Conservation (phyloP, 2,113 vertebrate genomes). For the Crotalus viridis region DNA sequence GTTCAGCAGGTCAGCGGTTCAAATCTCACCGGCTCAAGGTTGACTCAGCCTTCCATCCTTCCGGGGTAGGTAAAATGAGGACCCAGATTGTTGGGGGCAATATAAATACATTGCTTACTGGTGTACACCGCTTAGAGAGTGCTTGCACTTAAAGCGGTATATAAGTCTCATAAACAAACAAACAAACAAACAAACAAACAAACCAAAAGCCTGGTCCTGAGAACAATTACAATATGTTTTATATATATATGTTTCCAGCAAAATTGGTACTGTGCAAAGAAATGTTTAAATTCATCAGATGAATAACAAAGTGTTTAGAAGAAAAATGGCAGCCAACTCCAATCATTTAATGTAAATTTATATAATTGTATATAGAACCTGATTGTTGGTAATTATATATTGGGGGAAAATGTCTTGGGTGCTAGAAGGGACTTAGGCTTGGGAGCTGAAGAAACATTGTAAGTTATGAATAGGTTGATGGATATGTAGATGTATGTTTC, state of each 20-base stretch:
- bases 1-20: too few relatives aligned
- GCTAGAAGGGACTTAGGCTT: neutral
- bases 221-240: neutral
- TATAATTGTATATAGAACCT: neutral
- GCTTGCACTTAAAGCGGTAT: too few relatives aligned
- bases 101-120: too few relatives aligned
- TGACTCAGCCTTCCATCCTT: too few relatives aligned
- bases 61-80: too few relatives aligned
- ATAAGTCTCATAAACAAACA: too few relatives aligned
- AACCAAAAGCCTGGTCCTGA: neutral
- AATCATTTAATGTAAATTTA: neutral
- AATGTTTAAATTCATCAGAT: neutral
- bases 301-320: neutral
- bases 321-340: neutral
- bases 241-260: neutral
- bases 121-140: too few relatives aligned
- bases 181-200: too few relatives aligned
- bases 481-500: neutral
- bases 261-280: neutral
- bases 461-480: neutral
- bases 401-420: neutral
- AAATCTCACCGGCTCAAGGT: too few relatives aligned
- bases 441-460: neutral
- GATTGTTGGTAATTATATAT: neutral
- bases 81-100: too few relatives aligned